Base-by-base conservation (phyloP, 1,140 invertebrate genomes). In the Cherax destructor region DNA sequence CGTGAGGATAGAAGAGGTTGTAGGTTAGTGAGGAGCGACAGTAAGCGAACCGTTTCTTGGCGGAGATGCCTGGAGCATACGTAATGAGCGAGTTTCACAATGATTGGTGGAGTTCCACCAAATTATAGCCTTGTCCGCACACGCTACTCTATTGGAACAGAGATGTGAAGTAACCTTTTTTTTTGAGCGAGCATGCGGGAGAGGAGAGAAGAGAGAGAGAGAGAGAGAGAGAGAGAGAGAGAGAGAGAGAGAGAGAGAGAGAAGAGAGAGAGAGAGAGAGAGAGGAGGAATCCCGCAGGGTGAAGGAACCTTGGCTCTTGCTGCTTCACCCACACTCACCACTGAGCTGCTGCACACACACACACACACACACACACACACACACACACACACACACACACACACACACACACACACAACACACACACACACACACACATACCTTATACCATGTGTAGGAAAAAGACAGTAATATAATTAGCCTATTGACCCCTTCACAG, bases 21-120 rank as follows among this genome's bases (percentile, higher is more conserved):
- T 83, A 61, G 88, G 80, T 83, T 90, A 90, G 88, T 90, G 72
- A 90, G 88, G 88, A 90, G 50, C 30, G 88, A 90, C 88, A 83
- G 88, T 90, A 90, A 90, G 88, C 72, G 41, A 61, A 90, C 88
- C 80, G 88, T 90, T 90, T 74, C 81, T 77, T 76, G 81, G 74
- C 47, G 69, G 72, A 21, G 80, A 56, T 61, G 88, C 88, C 88
- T 80, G 5, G 24, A 90, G 88, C 88, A 90, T 90, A 84, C 81
- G 80, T 90, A 84, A 84, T 90, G 88, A 84, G 72, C 56, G 88
- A 78, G 88, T 21, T 83, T 83, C 69, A 74, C 61, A 61, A 47
- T 59, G 88, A 77, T 59, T 83, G 72, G 72, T 90, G 52, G 41
- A 30, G n/a, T 61, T 72, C 69, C 81, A 78, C 74, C 59, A 30